Evolutionary conservation across 2,888 invertebrate species (phyloP).

Genomic region (Ditylenchus weischeri): DNA sequence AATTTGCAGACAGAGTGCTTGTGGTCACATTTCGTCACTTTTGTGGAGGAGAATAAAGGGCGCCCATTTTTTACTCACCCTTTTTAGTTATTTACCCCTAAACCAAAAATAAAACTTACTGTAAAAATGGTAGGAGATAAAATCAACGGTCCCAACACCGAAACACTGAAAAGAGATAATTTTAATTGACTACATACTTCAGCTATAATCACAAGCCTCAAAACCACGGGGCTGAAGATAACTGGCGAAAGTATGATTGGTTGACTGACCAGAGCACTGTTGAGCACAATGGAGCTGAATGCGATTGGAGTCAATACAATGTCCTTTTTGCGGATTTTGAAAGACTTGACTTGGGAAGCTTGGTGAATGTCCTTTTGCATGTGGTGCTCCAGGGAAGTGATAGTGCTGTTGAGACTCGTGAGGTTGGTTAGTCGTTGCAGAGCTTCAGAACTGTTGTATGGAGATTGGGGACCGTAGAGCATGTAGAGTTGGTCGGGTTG

Average conservation of each 20-base stretch:
- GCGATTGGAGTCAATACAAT: constrained; percentile 35
- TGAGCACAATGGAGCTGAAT: constrained; percentile 41
- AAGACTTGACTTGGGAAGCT: constrained; percentile 31
- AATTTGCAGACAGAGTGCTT: too few species aligned
- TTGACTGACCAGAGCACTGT: constrained; percentile 28
- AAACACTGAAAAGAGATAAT: too few species aligned
- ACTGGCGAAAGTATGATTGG: constrained; percentile 47
- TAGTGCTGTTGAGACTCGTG: background rate
- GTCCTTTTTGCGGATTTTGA: constrained; percentile 30
- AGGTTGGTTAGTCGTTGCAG: constrained; percentile 12
- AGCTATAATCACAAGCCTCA: too few species aligned
- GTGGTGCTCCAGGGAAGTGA: constrained; percentile 6
- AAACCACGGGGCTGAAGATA: constrained; percentile 35
- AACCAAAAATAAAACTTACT: too few species aligned
- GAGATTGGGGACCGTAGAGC: constrained; percentile 45
- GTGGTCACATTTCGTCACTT: too few species aligned
- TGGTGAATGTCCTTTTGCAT: constrained; percentile 26
- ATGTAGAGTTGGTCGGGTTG: constrained; percentile 39
- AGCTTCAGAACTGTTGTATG: constrained; percentile 32
- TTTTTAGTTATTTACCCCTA: too few species aligned
- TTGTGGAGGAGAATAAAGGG: too few species aligned
- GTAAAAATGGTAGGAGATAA: too few species aligned
- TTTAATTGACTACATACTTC: too few species aligned
- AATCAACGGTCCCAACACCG: too few species aligned
- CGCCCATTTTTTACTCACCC: too few species aligned